Evolutionary conservation across 2,113 vertebrate species (phyloP), one percentile per base, ranked within the genome.

Genomic region (Proteles cristata): DNA sequence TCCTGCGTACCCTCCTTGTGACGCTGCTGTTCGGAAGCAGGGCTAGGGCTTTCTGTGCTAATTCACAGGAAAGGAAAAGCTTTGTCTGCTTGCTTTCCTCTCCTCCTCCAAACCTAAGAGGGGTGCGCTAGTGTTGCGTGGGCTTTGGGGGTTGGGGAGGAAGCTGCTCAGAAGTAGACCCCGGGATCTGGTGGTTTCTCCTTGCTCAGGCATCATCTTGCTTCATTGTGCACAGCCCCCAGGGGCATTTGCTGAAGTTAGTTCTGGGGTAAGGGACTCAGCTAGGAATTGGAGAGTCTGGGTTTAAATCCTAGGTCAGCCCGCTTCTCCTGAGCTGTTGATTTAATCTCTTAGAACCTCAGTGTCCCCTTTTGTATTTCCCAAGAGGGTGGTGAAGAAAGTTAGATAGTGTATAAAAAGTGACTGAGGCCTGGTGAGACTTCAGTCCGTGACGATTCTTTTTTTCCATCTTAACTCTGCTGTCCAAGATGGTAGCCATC

Each of bases 151-250:
- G 1, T 8, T 11, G 8, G 35, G 65, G 15, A 17, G 31, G 73
- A 35, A 50, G 43, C 39, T 21, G 28, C 35, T 82, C 21, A 7
- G 79, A 82, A 25, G 16, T 4, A 10, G 8, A 58, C 5, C 45
- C 6, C 21, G 2, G 53, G 33, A 28, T 61, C 69, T 81, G 31
- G 25, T 17, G 16, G 45, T 21, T 88, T 65, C 77, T 50, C 53
- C 28, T 45, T 15, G 5, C 15, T 48, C 11, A 0, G 2, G 8
- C 25, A 12, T 21, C 11, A 0, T 16, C 15, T 9, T 26, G 31
- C 31, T 88, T 43, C 21, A 11, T 4, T 4, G 33, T 1, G 2
- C 25, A 43, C 7, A 45, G 7, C 11, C 5, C 45, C 28, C 21
- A 1, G 10, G 0, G 35, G 5, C 19, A 28, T 63, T 53, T 39